Base-by-base conservation (phyloP, 2,113 vertebrate species). In the Carettochelys insculpta region DNA sequence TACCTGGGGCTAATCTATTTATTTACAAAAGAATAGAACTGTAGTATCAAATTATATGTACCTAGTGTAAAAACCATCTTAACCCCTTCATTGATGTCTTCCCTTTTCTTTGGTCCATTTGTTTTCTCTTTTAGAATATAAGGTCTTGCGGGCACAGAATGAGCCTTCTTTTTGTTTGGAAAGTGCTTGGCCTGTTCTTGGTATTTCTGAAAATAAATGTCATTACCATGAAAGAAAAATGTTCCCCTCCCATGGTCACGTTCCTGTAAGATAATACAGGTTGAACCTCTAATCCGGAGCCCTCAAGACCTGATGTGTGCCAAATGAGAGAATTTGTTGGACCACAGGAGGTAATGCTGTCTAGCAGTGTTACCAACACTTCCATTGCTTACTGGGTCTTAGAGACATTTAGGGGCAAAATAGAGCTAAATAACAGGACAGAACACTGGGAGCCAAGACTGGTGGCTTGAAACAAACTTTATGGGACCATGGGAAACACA, bases 1-100 rank as follows among this genome's bases (percentile, higher is more conserved):
- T 71, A 71, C 38, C 4, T 19, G 2, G 20, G 19, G 31, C 34
- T n/a, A 16, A 31, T n/a, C 58, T 86, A 52, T 5, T 87, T 95
- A 92, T 94, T 95, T 94, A 89, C 90, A 95, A 92, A 90, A 94
- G n/a, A n/a, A n/a, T 89, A 80, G 17, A 90, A 48, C 22, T 41
- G 38, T 41, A 31, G 29, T 22, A 41, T 71, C 68, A 71, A 43
- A 73, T 22, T 73, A 14, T 73, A 25, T 43, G 43, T 27, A 45
- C 38, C 71, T 73, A 73, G 41, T 25, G 38, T 45, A 75, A 75
- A 45, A 27, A 45, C 12, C 38, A 43, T 25, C 68, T 73, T 73
- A 19, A 25, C 38, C 24, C 27, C 71, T 75, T 75, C 12, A 16
- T 6, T 75, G 43, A 43, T 43, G 58, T 92, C 77, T 24, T 82